A percentile compares a stretch with the other conserved stretches of the same genome.
Evolutionary conservation across 1,140 invertebrate genomes (phyloP).

Genomic region (Caenorhabditis brenneri): DNA sequence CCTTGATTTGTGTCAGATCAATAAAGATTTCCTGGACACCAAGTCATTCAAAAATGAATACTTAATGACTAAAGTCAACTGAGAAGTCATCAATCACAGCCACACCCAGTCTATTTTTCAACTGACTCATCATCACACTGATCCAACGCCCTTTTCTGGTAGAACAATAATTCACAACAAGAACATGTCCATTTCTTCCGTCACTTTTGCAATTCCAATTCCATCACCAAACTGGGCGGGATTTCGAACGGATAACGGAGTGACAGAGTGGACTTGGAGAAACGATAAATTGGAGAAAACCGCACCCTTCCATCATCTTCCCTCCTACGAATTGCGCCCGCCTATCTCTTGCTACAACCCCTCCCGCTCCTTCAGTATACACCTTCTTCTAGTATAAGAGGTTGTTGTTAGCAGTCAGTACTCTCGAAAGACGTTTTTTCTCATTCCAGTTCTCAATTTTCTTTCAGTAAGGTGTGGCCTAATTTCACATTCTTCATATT

Average conservation of each 20-base stretch:
- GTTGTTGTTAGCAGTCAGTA: not conserved
- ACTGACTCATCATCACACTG: not conserved
- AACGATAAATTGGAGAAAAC: constrained; percentile 39
- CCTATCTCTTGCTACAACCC: constrained; percentile 16
- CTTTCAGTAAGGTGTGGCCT: not conserved
- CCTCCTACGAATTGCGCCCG: not conserved
- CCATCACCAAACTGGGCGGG: constrained; percentile 13
- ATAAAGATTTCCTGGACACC: not conserved
- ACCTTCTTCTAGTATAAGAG: constrained; percentile 1
- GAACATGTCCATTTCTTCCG: constrained; percentile 13
- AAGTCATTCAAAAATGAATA: not conserved
- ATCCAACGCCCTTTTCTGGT: constrained; percentile 7
- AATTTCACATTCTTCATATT: not conserved
- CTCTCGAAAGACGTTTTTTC: not conserved
- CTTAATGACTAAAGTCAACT: not conserved
- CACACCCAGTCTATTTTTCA: not conserved
- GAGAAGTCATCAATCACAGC: constrained; percentile 22
- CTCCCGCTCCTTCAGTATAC: constrained; percentile 17
- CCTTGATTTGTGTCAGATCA: not conserved
- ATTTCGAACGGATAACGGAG: constrained; percentile 8
- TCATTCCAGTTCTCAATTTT: not conserved
- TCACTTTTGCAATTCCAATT: constrained; percentile 20
- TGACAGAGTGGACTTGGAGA: not conserved
- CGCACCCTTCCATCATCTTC: constrained; percentile 38
- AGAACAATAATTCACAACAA: constrained; percentile 23